Base-by-base conservation (phyloP, 2,797 vertebrate genomes). In the Argya squamiceps region DNA sequence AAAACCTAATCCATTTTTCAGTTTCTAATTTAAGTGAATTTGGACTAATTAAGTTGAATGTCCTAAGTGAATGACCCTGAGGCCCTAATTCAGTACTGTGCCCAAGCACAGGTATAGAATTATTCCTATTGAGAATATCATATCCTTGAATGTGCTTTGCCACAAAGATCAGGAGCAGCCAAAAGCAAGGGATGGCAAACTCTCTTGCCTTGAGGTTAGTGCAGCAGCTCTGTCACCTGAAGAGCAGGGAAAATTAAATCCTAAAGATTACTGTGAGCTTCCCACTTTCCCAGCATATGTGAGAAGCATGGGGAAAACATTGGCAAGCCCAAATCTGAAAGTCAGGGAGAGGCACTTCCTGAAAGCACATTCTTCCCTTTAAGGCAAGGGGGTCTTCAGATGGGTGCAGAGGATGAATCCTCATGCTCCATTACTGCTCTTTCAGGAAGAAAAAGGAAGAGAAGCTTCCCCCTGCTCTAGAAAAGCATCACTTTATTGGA, bases 1-100 rank as follows among this genome's bases (percentile, higher is more conserved):
- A 89, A 94, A 95, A 60, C 44, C 78, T 94, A 96, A 92, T 71
- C 75, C 24, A 67, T 80, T 92, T 67, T 79, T 82, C 37, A 84
- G 23, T 91, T 92, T 64, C 59, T 79, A 79, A 78, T 76, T 84
- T 60, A 68, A 91, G 86, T 83, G 46, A 82, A 91, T 94, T 96
- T 87, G 75, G 64, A 83, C 29, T 92, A 93, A 84, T 95, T 82
- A 89, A 82, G 36, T 76, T 79, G 74, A 73, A 93, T 44, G 32
- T 36, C 46, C 56, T 64, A 70, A 37, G 49, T 37, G 41, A 91
- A 68, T 53, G 55, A 94, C 59, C 29, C 30, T 39, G 69, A 89
- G 84, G 55, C 43, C 75, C 44, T 78, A 58, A 84, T 59, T 86
- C 92, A 95, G 44, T 78, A 36, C 59, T 39, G 22, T 56, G 32